These are phyloP conservation scores for Epinephelus moara DNA, from an alignment of 2,113 vertebrate species.

Conservation along the genomic window DNA sequence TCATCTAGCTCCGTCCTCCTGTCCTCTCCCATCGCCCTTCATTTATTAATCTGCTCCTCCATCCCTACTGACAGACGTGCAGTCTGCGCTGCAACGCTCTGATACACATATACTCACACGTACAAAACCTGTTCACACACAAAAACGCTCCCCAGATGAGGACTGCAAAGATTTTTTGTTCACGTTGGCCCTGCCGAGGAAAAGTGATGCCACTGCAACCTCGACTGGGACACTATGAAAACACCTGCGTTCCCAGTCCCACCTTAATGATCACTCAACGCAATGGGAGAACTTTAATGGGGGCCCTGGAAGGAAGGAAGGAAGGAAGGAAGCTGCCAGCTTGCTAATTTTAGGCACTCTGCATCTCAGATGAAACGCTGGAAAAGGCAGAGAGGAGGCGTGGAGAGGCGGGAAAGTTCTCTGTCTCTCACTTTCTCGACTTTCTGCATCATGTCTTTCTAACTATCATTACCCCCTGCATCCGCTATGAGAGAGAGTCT, in stretches of 20 bases:
- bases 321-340: conserved; percentile 66
- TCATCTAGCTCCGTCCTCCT: not conserved
- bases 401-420: conserved; percentile 72
- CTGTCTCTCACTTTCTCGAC: conserved; percentile 63
- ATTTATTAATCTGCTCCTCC: not conserved
- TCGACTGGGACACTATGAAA: conserved; percentile 59
- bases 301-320: conserved; percentile 51
- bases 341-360: conserved; percentile 76
- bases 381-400: conserved; percentile 63
- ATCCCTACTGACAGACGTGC: not conserved
- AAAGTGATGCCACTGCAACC: conserved; percentile 39
- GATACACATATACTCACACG: not conserved
- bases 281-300: conserved; percentile 65
- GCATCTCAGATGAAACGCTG: conserved; percentile 72
- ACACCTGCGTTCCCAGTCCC: conserved; percentile 62
- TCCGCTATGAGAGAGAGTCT: conserved; percentile 59
- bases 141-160: conserved; percentile 7
- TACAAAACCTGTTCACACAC: not conserved
- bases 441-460: conserved; percentile 67
- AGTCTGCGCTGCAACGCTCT: not conserved
- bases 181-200: not conserved
- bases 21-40: not conserved
- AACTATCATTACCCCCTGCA: conserved; percentile 69
- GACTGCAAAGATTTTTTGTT: conserved; percentile 2
- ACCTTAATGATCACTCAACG: conserved; percentile 59